Evolutionary conservation across 2,113 vertebrate genomes (phyloP).

Genomic region (Phocoena phocoena): DNA sequence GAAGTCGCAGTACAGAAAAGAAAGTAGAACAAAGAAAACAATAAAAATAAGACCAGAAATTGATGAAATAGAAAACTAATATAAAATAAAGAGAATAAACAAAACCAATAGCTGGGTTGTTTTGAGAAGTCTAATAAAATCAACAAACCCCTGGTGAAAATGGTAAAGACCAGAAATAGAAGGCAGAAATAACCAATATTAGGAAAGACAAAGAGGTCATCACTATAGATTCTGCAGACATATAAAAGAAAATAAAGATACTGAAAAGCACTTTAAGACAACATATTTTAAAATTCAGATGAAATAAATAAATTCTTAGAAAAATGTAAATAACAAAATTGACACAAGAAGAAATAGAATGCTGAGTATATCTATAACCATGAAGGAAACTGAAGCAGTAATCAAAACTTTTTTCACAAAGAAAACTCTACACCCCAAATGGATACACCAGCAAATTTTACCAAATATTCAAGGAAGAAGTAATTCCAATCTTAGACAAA

Average conservation of each 20-base stretch:
- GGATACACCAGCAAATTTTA: not conserved
- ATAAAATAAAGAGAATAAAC: not conserved
- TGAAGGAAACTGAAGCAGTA: not conserved
- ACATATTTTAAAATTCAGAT: constrained; percentile 12
- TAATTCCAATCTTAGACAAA: not conserved
- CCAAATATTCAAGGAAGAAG: not conserved
- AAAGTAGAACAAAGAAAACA: not conserved
- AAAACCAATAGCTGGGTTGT: not conserved
- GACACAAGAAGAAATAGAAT: constrained; percentile 37
- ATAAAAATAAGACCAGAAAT: not conserved
- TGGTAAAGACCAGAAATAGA: not conserved
- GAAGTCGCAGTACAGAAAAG: not conserved
- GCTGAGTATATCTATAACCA: not conserved
- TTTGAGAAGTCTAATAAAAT: not conserved
- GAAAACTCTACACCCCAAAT: not conserved
- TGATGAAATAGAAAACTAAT: constrained; percentile 15
- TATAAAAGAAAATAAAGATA: not conserved
- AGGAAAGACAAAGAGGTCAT: not conserved
- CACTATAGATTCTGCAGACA: not conserved
- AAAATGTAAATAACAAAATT: constrained; percentile 22
- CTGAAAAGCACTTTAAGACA: not conserved
- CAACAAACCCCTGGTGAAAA: not conserved
- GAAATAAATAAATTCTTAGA: not conserved
- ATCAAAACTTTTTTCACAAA: constrained; percentile 33
- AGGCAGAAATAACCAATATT: not conserved